A percentile compares a stretch with the other conserved stretches of the same genome.
Conservation (phyloP, 1,140 invertebrate genomes). For the Brachionus asplanchnoidis region DNA sequence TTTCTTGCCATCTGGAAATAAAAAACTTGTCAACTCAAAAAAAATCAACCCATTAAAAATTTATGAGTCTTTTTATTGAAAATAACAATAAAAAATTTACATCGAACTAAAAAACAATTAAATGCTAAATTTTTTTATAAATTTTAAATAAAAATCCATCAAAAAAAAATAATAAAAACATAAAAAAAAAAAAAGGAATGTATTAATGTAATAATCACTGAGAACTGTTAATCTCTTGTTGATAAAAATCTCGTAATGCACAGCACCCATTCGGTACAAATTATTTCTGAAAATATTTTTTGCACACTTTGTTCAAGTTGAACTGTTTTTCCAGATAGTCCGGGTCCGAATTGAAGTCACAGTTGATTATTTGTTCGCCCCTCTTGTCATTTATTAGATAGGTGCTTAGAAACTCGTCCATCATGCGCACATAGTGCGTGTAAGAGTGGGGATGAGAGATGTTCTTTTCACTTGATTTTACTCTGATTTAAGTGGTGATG, state of each 20-base stretch:
- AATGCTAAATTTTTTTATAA: neutral
- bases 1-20: too few species aligned
- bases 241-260: conserved; percentile 39
- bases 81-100: neutral
- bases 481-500: conserved; percentile 27
- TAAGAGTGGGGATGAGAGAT: conserved; percentile 17
- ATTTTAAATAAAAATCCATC: neutral
- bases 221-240: neutral
- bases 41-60: too few species aligned
- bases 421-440: conserved; percentile 1
- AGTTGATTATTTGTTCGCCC: conserved; percentile 42
- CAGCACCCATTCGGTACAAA: conserved; percentile 36
- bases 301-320: conserved; percentile 46
- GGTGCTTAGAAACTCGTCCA: conserved; percentile 26
- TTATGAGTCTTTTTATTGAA: neutral
- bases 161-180: neutral
- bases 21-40: too few species aligned
- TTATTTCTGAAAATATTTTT: conserved; percentile 25
- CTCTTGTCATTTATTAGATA: conserved; percentile 41
- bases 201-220: neutral
- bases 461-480: conserved; percentile 38
- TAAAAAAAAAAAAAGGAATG: neutral
- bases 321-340: conserved; percentile 30
- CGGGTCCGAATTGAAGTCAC: conserved; percentile 16
- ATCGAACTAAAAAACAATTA: neutral